A percentile compares a stretch with the other conserved stretches of the same genome.
Evolutionary conservation across 2,797 vertebrate species (phyloP).

Genomic region (Sebastiscus tertius): DNA sequence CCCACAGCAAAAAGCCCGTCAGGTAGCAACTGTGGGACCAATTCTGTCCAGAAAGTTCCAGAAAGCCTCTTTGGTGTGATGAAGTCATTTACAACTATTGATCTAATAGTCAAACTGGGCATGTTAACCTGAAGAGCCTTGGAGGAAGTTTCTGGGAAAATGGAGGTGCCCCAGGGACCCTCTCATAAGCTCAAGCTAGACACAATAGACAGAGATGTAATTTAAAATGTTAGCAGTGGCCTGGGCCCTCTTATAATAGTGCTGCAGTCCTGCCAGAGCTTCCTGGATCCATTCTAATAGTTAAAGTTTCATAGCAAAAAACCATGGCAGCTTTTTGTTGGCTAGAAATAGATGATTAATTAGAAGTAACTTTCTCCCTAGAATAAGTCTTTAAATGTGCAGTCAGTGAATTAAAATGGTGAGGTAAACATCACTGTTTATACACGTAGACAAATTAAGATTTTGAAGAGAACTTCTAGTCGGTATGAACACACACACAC

Average conservation of each 20-base stretch:
- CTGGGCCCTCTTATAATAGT: constrained; percentile 44
- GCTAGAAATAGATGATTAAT: neutral
- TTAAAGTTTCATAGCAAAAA: constrained; percentile 2
- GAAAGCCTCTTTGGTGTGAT: constrained; percentile 75
- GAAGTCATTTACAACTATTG: constrained; percentile 87
- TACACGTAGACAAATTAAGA: neutral
- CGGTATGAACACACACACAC: neutral
- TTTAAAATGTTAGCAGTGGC: constrained; percentile 65
- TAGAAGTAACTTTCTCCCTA: neutral
- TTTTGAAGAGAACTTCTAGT: neutral
- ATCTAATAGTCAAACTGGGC: constrained; percentile 82
- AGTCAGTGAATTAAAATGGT: neutral
- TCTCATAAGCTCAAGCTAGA: constrained; percentile 73
- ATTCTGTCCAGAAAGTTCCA: constrained; percentile 75
- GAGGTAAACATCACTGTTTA: neutral
- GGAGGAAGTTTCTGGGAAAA: constrained; percentile 80
- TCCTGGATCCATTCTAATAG: constrained; percentile 6
- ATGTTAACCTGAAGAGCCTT: constrained; percentile 82
- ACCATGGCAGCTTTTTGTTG: neutral
- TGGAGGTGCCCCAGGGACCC: constrained; percentile 75
- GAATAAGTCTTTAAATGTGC: neutral
- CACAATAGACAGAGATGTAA: constrained; percentile 75
- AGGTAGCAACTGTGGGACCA: constrained; percentile 74
- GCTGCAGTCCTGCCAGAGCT: constrained; percentile 8
- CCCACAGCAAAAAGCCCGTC: constrained; percentile 30